Conservation (phyloP, 1,140 invertebrate species). For the Caerostris extrusa region DNA sequence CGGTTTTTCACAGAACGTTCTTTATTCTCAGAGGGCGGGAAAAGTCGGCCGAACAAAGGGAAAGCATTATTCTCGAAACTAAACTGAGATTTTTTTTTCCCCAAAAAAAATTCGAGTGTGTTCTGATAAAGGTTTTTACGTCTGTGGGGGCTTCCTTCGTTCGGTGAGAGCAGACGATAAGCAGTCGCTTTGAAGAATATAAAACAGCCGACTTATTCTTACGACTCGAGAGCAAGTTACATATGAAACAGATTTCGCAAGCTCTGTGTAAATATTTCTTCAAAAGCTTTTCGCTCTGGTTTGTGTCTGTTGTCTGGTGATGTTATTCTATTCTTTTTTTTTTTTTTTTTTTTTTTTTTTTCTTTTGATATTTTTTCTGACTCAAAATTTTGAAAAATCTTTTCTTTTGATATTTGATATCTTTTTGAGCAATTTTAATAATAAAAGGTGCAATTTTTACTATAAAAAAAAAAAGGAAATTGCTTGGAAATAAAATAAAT, state of each 20-base stretch:
- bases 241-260: conserved; percentile 36
- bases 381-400: no score
- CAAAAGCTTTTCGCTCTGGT: not conserved
- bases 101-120: conserved; percentile 18
- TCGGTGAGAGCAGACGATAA: not conserved
- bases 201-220: conserved; percentile 9
- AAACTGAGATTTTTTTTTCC: conserved; percentile 31
- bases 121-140: conserved; percentile 31
- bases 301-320: not conserved
- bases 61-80: conserved; percentile 3
- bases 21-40: conserved; percentile 17
- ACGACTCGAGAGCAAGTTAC: conserved; percentile 22
- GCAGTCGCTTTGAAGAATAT: not conserved
- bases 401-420: no score
- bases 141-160: not conserved
- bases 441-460: no score
- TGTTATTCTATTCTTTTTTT: not conserved
- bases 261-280: not conserved
- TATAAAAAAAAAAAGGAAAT: no score
- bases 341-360: no score
- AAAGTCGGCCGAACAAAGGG: conserved; percentile 1
- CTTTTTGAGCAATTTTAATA: no score
- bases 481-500: no score
- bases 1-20: not conserved
- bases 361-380: no score